Evolutionary conservation across 2,888 invertebrate species (phyloP).

Genomic region (Hyles lineata): DNA sequence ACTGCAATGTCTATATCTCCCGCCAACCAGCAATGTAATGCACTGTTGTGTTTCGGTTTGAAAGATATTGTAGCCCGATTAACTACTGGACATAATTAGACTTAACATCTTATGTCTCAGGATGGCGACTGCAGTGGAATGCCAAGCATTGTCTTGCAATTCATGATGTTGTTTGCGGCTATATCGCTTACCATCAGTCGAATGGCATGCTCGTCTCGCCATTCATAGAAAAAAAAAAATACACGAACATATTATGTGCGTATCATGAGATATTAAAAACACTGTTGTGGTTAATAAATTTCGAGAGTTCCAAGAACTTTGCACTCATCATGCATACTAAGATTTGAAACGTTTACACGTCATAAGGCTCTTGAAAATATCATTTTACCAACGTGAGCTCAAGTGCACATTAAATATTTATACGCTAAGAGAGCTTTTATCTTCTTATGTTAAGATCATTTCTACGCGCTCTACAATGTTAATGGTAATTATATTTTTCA

Average conservation of each 20-base stretch:
- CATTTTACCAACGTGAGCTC: neutral
- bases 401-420: slow-evolving; percentile 15
- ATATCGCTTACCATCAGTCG: no score
- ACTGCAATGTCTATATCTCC: no score
- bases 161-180: no score
- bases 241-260: neutral
- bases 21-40: no score
- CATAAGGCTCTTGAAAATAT: slow-evolving; percentile 9
- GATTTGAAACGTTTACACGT: slow-evolving; percentile 14
- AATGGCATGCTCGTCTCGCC: no score
- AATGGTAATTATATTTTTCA: neutral
- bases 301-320: neutral
- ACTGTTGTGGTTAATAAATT: neutral
- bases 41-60: no score
- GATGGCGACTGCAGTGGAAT: no score
- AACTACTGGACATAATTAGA: no score
- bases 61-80: no score
- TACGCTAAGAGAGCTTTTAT: slow-evolving; percentile 15
- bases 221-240: no score
- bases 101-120: no score
- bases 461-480: neutral
- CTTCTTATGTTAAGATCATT: slow-evolving; percentile 7
- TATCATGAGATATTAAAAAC: neutral
- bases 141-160: no score
- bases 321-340: neutral